Percentiles rank a stretch among this genome's conserved stretches.
Conservation (phyloP, 2,888 invertebrate genomes). For the Pseudococcus viburni region DNA sequence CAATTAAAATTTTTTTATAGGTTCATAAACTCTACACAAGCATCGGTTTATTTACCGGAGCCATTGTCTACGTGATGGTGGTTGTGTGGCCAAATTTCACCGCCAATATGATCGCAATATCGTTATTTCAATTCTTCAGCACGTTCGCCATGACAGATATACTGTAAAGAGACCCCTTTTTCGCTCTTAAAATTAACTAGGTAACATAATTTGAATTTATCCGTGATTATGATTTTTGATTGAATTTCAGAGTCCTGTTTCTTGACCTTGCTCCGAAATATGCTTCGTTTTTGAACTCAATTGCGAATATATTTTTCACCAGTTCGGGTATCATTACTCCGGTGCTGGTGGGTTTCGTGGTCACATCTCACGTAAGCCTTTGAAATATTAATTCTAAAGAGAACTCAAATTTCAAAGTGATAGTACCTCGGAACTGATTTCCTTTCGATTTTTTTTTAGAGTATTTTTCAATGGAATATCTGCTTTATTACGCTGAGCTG, state of each 20-base stretch:
- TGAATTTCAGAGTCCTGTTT: background rate
- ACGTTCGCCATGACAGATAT: constrained; percentile 34
- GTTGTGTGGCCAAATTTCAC: background rate
- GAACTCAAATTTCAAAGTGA: no score
- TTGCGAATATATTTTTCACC: constrained; percentile 17
- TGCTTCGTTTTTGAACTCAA: constrained; percentile 17
- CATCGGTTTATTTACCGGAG: constrained; percentile 19
- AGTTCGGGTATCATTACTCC: constrained; percentile 16
- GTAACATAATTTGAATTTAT: no score
- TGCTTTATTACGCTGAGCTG: background rate
- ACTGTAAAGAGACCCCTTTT: background rate
- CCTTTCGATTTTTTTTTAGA: background rate
- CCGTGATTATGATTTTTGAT: no score
- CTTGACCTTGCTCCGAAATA: constrained; percentile 17
- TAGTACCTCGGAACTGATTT: background rate
- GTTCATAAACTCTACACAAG: constrained; percentile 31
- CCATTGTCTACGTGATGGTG: background rate
- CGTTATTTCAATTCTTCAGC: constrained; percentile 27
- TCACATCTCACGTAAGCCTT: background rate
- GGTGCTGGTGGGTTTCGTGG: background rate
- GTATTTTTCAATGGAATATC: background rate
- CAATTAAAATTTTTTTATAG: background rate
- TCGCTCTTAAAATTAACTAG: no score
- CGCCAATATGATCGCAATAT: constrained; percentile 9
- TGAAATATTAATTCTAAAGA: background rate